Base-by-base conservation (phyloP, 1,140 invertebrate species). In the Schlechtendalia chinensis region DNA sequence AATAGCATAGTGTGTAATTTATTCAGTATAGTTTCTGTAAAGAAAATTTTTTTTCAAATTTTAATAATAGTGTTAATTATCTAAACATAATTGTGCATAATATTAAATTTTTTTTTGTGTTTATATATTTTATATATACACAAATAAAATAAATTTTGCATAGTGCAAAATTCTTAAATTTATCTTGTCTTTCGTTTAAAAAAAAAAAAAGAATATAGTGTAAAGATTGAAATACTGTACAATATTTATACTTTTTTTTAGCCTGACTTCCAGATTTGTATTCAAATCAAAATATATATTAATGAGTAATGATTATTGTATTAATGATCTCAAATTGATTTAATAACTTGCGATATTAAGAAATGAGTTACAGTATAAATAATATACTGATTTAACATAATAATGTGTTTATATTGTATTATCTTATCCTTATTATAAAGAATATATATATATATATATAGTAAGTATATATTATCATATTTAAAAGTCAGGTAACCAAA, bases 61-160 rank as follows among this genome's bases (percentile, higher is more conserved):
- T 54, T 54, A n/a, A 72, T 72, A 72, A 72, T 17, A 29, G 69
- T 72, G 69, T 72, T 72, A 54, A 72, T 72, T 72, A 72, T 72
- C 54, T 54, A 72, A 53, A 53, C 24, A 71, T 29, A 27, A 50
- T 53, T 71, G 53, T 71, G 3, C 47, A 53, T 19, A 71, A 47
- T 24, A 47, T 69, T 69, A 24, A 69, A 27, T 50, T n/a, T 4
- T 47, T 69, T 19, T n/a, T n/a, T n/a, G n/a, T n/a, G n/a, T n/a
- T 67, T 69, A n/a, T 71, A 22, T 71, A 50, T 71, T 11, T 50
- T 53, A 0, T 27, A 22, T 39, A 67, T 24, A 45, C 19, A 71
- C 22, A 71, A 50, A 69, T 71, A 3, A 71, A 71, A 50, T 71
- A 71, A 71, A 12, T 53, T 71, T 47, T 71, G 24, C 45, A 71